phyloP scores from a whole-genome alignment of 1,140 invertebrate species.

The Drosophila seguyi region DNA sequence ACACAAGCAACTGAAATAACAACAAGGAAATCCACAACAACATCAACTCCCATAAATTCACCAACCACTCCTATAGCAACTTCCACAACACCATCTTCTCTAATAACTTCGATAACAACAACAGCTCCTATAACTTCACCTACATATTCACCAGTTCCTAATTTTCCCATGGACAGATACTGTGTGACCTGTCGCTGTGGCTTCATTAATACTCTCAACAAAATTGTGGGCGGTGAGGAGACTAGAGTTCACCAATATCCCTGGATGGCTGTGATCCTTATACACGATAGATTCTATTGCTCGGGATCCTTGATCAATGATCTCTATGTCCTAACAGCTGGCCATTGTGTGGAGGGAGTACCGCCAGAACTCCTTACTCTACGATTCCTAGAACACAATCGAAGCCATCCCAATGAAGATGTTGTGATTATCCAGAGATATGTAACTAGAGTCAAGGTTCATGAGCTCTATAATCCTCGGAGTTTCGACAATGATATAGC shows the following conservation, averaged over 20 bases:
- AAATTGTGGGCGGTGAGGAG: slow-evolving; percentile 90
- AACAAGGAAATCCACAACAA: not conserved
- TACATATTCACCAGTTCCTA: slow-evolving; percentile 3
- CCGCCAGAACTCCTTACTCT: slow-evolving; percentile 87
- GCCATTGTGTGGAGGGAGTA: slow-evolving; percentile 86
- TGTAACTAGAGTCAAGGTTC: slow-evolving; percentile 84
- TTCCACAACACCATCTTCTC: not conserved
- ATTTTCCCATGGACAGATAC: slow-evolving; percentile 38
- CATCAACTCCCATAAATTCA: slow-evolving; percentile 1
- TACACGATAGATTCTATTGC: slow-evolving; percentile 90
- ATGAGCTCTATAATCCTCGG: slow-evolving; percentile 89
- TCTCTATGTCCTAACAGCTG: slow-evolving; percentile 76
- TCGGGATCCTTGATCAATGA: slow-evolving; percentile 89
- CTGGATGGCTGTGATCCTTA: slow-evolving; percentile 90
- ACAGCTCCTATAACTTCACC: slow-evolving; percentile 8
- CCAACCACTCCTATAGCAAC: slow-evolving; percentile 1
- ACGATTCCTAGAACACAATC: slow-evolving; percentile 89
- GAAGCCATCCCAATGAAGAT: slow-evolving; percentile 52
- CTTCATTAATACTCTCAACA: slow-evolving; percentile 87
- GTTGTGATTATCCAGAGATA: slow-evolving; percentile 41
- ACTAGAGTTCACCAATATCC: slow-evolving; percentile 90
- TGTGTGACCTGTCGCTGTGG: slow-evolving; percentile 88
- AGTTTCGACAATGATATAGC: slow-evolving; percentile 94
- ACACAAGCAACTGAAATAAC: not conserved
- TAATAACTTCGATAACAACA: slow-evolving; percentile 3